Evolutionary conservation across 1,140 invertebrate species (phyloP).

Genomic region (Danaus melanippus): DNA sequence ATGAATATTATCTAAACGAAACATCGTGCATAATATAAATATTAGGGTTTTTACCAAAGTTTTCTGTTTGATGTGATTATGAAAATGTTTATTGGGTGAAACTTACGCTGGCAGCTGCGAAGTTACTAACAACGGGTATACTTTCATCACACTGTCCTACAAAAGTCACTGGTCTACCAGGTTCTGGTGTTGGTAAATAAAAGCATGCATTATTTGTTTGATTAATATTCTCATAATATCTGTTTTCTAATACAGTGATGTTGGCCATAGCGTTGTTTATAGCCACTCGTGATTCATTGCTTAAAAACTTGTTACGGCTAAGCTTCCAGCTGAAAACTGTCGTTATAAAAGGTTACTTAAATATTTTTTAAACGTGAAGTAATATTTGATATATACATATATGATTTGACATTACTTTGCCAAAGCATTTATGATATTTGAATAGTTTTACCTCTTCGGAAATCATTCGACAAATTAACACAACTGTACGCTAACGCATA

Average conservation of each 20-base stretch:
- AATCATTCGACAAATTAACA: conserved; percentile 27
- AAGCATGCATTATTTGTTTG: conserved; percentile 46
- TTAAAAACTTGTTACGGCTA: conserved; percentile 30
- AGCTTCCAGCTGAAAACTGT: conserved; percentile 59
- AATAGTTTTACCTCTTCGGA: conserved; percentile 24
- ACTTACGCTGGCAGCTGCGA: background rate
- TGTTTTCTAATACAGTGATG: conserved; percentile 34
- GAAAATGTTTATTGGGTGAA: too few species aligned
- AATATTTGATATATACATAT: too few species aligned
- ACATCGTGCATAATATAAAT: too few species aligned
- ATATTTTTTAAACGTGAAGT: too few species aligned
- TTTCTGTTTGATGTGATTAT: too few species aligned
- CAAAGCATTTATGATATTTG: too few species aligned
- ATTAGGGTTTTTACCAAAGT: too few species aligned
- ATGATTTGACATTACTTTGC: too few species aligned
- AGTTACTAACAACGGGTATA: conserved; percentile 12
- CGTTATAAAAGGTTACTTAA: too few species aligned
- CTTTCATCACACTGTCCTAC: conserved; percentile 19
- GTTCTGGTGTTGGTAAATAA: conserved; percentile 32
- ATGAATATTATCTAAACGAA: too few species aligned
- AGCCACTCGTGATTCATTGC: background rate
- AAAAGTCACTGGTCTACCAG: conserved; percentile 34
- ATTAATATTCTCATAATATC: conserved; percentile 35
- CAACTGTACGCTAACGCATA: conserved; percentile 41
- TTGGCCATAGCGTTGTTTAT: conserved; percentile 33